Percentiles rank a stretch among this genome's conserved stretches.
Conservation (phyloP, 2,888 invertebrate species). For the Cataglyphis albicans region DNA sequence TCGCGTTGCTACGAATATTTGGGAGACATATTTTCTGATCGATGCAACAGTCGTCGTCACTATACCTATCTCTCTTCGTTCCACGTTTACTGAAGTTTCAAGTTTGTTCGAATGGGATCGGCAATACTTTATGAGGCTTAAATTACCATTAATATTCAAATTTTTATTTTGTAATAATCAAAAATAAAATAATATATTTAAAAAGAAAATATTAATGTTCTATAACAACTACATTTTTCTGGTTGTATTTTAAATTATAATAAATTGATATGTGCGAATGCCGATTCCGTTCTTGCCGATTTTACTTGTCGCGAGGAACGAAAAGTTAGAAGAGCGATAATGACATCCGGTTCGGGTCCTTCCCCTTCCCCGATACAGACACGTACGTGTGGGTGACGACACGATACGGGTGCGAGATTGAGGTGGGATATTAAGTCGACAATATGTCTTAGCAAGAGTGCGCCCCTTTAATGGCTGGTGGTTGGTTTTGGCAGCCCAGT, state of each 20-base stretch:
- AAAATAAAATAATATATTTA: neutral
- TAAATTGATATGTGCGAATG: neutral
- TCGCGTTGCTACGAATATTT: slow-evolving; percentile 67
- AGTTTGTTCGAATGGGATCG: slow-evolving; percentile 53
- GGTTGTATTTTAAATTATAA: neutral
- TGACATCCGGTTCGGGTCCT: neutral
- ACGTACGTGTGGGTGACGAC: slow-evolving; percentile 76
- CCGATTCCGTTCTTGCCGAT: slow-evolving; percentile 23
- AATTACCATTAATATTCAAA: neutral
- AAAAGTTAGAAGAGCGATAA: slow-evolving; percentile 20
- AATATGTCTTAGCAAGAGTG: slow-evolving; percentile 75
- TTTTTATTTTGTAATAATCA: neutral
- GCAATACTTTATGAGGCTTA: slow-evolving; percentile 15
- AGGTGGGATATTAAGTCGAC: slow-evolving; percentile 75
- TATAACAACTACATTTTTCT: neutral
- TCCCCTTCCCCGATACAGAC: neutral
- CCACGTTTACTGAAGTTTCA: slow-evolving; percentile 15
- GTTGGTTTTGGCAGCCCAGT: slow-evolving; percentile 87
- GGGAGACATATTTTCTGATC: slow-evolving; percentile 86
- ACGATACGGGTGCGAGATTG: slow-evolving; percentile 73
- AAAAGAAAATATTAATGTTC: neutral
- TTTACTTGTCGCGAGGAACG: neutral
- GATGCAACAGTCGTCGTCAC: slow-evolving; percentile 57
- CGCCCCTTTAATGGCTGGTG: slow-evolving; percentile 86
- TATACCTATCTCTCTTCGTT: slow-evolving; percentile 39